These are phyloP conservation scores for Steatocranus sp. DNA, from an alignment of 2,797 vertebrate species.

Conservation along the genomic window DNA sequence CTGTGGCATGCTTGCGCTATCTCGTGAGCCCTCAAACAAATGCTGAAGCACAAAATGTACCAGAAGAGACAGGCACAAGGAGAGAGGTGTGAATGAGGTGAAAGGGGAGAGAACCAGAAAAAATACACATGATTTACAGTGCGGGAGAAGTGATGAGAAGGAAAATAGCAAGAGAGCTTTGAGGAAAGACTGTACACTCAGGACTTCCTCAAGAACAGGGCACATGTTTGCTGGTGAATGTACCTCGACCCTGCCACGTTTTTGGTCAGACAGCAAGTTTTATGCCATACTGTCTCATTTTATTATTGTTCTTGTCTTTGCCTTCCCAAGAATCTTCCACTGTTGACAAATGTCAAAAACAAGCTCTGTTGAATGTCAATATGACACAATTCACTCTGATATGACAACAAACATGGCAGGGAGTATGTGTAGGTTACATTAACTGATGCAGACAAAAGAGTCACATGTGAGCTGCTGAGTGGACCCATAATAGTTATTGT, in stretches of 20 bases:
- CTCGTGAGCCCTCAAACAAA: conserved; percentile 37
- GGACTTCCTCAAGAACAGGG: not conserved
- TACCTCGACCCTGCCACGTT: not conserved
- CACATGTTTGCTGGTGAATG: not conserved
- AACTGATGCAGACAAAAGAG: not conserved
- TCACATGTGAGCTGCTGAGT: conserved; percentile 1
- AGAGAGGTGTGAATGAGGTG: not conserved
- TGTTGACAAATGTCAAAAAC: conserved; percentile 27
- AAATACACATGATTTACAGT: not conserved
- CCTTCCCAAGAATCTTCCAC: conserved; percentile 38
- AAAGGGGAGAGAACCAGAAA: not conserved
- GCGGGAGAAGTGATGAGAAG: not conserved
- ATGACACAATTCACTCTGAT: conserved; percentile 46
- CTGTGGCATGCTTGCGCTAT: conserved; percentile 28
- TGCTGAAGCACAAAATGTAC: conserved; percentile 53
- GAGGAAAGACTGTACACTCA: not conserved
- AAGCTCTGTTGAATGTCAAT: conserved; percentile 67
- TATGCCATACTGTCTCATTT: not conserved
- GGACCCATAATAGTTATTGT: conserved; percentile 32
- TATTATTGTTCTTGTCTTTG: not conserved
- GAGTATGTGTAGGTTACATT: conserved; percentile 18
- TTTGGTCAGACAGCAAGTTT: not conserved
- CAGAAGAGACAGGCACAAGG: not conserved
- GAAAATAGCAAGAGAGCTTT: not conserved
- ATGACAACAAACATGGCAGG: conserved; percentile 63